Evolutionary conservation across 1,140 invertebrate genomes (phyloP), one percentile per base, ranked within the genome.

Genomic region (Conus betulinus): DNA sequence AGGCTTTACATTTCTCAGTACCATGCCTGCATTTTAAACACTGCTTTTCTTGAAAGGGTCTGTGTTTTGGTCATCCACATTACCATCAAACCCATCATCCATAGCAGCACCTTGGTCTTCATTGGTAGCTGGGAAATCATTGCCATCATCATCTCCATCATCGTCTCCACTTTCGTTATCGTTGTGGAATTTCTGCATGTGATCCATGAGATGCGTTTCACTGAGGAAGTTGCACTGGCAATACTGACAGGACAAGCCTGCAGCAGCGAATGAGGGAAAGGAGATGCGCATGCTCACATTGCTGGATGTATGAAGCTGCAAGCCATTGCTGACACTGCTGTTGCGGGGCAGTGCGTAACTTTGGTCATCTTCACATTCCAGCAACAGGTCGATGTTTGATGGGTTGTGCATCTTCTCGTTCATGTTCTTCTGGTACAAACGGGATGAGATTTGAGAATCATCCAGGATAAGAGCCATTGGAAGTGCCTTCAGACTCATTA

Each of bases 321-420:
- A 52, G n/a, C 52, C 25, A 23, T 84, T 53, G 13, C 10, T 25
- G 11, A 17, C 25, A 25, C 74, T 52, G 6, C 8, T 52, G 11
- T 57, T 78, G 5, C 55, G 71, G 0, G 87, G 82, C 67, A 83
- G 71, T 10, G 78, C 83, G n/a, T 82, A 88, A 25, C 83, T 83
- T 13, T 87, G 63, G 87, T 92, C 91, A 89, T 92, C 91, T 84
- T 90, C 88, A 86, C 91, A 92, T 83, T 92, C n/a, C 27, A 92
- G 87, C 87, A 90, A 85, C 17, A 92, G 87, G 88, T 90, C 90
- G 57, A 92, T 90, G 51, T 89, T 76, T 39, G 71, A 55, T 57
- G 71, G 74, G 74, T 88, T 81, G 11, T 89, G 81, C 15, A 91
- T 20, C 27, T 57, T 79, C 78, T 84, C 27, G 51, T 53, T 67